These are phyloP conservation scores for Arge pagana DNA, from an alignment of 2,888 invertebrate genomes.

Conservation along the genomic window DNA sequence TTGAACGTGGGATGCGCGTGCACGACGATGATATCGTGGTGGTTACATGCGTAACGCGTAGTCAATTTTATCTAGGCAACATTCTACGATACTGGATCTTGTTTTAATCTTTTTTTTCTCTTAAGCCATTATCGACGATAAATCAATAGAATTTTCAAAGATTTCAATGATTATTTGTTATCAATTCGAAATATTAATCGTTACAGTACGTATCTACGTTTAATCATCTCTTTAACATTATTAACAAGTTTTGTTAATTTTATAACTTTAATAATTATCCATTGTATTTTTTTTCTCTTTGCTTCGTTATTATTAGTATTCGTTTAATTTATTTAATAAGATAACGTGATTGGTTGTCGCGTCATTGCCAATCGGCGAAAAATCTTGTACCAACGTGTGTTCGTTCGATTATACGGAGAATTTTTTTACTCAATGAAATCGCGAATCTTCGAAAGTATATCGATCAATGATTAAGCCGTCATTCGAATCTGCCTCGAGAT, in stretches of 20 bases:
- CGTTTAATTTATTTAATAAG: conserved; percentile 50
- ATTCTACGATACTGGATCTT: conserved; percentile 38
- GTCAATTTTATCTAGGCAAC: conserved; percentile 38
- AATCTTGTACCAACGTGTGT: conserved; percentile 32
- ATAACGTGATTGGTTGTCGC: conserved; percentile 58
- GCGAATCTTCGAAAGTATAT: conserved; percentile 11
- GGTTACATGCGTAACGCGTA: conserved; percentile 19
- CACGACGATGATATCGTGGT: too few species aligned
- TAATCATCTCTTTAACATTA: conserved; percentile 48
- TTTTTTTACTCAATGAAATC: conserved; percentile 8
- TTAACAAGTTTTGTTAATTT: conserved; percentile 48
- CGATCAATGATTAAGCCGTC: too few species aligned
- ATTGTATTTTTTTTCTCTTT: conserved; percentile 35
- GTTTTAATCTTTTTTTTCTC: conserved; percentile 22
- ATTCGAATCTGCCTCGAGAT: too few species aligned
- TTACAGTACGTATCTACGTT: conserved; percentile 32
- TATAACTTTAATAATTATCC: conserved; percentile 20
- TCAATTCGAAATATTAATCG: conserved; percentile 35
- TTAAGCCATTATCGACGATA: conserved; percentile 1
- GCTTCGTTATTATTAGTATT: conserved; percentile 39
- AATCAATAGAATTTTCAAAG: conserved; percentile 13
- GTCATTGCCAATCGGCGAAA: conserved; percentile 42
- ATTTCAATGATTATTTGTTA: conserved; percentile 29
- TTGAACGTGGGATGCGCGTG: too few species aligned
- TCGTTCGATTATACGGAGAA: conserved; percentile 10